Evolutionary conservation across 2,888 invertebrate genomes (phyloP), one percentile per base, ranked within the genome.

Genomic region (Machimus atricapillus): DNA sequence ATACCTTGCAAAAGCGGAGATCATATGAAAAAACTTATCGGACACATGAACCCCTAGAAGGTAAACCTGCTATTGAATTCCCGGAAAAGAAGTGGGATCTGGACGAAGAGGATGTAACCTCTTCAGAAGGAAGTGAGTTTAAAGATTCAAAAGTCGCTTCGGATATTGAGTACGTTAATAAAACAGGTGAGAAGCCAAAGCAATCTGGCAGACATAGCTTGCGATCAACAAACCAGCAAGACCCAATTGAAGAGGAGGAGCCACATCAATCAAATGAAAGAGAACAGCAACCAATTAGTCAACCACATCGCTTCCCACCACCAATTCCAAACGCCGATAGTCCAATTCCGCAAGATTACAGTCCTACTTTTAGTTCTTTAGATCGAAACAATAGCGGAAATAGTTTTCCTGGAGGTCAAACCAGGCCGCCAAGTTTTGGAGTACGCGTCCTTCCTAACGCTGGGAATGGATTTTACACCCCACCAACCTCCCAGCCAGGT

Each of bases 11-110:
- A 93, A 96, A 96, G 91, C 94, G 95, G 90, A 94, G 96, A 89
- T 95, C 94, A 89, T 97, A 97, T 91, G 97, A 97, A 91, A 95
- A 95, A 92, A 95, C 95, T 85, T 98, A 98, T 92, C 94, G 95
- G 89, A 98, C 97, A 12, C 94, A 97, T 91, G 97, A 98, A 93
- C 97, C 97, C 85, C 92, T 97, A 89, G 92, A 93, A 88, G 94
- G 94, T 86, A 94, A 95, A 90, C 97, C 97, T 66, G 94, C 95
- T 88, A 94, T 95, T 90, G 96, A 96, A 88, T 97, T 97, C 93
- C 96, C 96, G 89, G 96, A 96, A 89, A 97, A 97, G 92, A 94
- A 95, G 88, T 96, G 96, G 95, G 96, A 96, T 91, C 92, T 96
- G 86, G 95, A 95, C 88, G 94, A 95, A 90, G 95, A 95, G 91